Evolutionary conservation across 2,797 vertebrate genomes (phyloP).

Genomic region (Staurois parvus): DNA sequence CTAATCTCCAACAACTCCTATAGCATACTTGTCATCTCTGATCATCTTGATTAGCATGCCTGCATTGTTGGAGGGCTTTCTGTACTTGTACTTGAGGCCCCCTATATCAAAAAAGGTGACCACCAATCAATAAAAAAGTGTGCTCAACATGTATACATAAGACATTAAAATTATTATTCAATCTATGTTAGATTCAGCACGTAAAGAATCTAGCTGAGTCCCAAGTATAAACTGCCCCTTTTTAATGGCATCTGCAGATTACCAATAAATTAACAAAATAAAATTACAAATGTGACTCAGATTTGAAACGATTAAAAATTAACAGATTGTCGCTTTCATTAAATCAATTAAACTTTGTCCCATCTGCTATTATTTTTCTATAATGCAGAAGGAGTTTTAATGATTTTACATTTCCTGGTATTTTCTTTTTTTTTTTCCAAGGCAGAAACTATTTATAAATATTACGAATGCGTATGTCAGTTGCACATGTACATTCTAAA

Average conservation of each 20-base stretch:
- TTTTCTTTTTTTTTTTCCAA: background rate
- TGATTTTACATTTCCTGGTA: constrained; percentile 17
- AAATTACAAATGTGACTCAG: constrained; percentile 12
- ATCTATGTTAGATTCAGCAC: too few relatives aligned
- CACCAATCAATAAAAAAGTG: too few relatives aligned
- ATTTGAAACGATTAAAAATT: constrained; percentile 7
- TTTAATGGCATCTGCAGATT: background rate
- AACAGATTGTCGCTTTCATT: constrained; percentile 38
- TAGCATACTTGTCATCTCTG: too few relatives aligned
- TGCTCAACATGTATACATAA: too few relatives aligned
- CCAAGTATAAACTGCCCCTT: too few relatives aligned
- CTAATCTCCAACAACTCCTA: too few relatives aligned
- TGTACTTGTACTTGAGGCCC: too few relatives aligned
- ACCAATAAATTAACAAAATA: background rate
- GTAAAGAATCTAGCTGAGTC: too few relatives aligned
- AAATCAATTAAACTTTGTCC: constrained; percentile 29
- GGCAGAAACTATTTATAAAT: constrained; percentile 30
- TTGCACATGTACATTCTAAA: background rate
- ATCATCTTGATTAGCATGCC: too few relatives aligned
- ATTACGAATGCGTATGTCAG: constrained; percentile 21
- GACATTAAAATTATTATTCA: too few relatives aligned
- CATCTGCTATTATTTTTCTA: constrained; percentile 43
- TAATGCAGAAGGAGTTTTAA: constrained; percentile 26
- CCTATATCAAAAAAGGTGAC: too few relatives aligned
- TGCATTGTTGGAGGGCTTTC: too few relatives aligned